Evolutionary conservation across 2,888 invertebrate species (phyloP), one percentile per base, ranked within the genome.

Genomic region (Brachycybe producta): DNA sequence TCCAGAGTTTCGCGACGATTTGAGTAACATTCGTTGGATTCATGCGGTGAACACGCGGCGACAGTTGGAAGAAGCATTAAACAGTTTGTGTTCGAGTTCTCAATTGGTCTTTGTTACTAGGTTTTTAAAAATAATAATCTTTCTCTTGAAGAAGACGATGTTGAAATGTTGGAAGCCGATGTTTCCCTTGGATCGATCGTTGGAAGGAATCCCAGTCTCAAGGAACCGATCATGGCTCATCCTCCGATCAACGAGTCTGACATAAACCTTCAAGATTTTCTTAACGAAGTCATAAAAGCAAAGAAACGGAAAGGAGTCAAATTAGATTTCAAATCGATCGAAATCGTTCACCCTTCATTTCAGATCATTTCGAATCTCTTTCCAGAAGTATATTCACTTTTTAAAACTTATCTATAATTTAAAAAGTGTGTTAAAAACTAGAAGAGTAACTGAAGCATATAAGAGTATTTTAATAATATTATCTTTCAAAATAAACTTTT

Each of bases 141-240:
- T 38, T 23, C 47, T 45, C 52, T 54, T 49, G 52, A 57, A 60
- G n/a, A 65, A 78, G 80, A 73, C 59, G 70, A 73, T 45, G 66
- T 79, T 30, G 75, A 80, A 66, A 88, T 90, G 83, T 70, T 91
- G 52, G 90, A 91, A 70, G 88, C 84, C 0, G 91, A 91, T 64
- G 77, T 91, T 26, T 73, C 80, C 5, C 60, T 85, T 46, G 85
- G 86, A 13, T 54, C 55, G 8, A 35, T 62, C 21, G 56, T 56
- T 19, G 74, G 74, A 21, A n/a, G n/a, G 3, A 8, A 41, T 8
- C 19, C 28, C 5, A 19, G 2, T 5, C 13, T 23, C 2, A 32
- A 45, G 19, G 32, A 19, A 7, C 87, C 90, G 0, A 75, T 91
- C 36, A 90, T 92, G 90, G 87, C 80, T 0, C 87, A 90, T 69